Evolutionary conservation across 1,140 invertebrate genomes (phyloP).

Genomic region (Drosophila ananassae): DNA sequence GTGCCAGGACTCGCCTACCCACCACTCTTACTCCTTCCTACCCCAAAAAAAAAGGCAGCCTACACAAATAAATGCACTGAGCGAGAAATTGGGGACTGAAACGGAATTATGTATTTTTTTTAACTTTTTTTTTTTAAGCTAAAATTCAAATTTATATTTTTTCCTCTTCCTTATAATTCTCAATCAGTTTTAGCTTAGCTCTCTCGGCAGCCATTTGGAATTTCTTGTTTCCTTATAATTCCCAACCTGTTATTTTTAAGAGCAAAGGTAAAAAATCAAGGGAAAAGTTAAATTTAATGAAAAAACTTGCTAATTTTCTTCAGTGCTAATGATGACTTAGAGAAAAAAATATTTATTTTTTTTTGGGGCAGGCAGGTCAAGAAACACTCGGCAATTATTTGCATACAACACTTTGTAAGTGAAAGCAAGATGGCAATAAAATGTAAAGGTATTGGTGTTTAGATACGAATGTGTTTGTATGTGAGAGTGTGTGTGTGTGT

Average conservation of each 20-base stretch:
- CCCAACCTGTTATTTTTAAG: too few species aligned
- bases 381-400: slow-evolving; percentile 69
- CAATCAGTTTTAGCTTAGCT: too few species aligned
- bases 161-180: too few species aligned
- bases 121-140: too few species aligned
- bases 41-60: slow-evolving; percentile 17
- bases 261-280: background rate
- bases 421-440: slow-evolving; percentile 23
- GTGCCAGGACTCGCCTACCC: slow-evolving; percentile 20
- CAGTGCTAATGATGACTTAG: background rate
- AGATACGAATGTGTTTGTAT: slow-evolving; percentile 1
- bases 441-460: background rate
- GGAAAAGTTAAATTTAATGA: background rate
- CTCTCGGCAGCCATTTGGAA: background rate
- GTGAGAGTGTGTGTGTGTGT: slow-evolving; percentile 2
- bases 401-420: slow-evolving; percentile 50
- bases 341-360: background rate
- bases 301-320: background rate
- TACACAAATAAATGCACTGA: slow-evolving; percentile 42
- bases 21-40: background rate
- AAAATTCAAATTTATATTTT: too few species aligned
- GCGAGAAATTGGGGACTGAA: background rate
- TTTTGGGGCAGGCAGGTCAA: background rate
- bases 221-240: too few species aligned
- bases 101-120: background rate